Evolutionary conservation across 2,888 invertebrate species (phyloP).

Genomic region (Caenorhabditis panamensis): DNA sequence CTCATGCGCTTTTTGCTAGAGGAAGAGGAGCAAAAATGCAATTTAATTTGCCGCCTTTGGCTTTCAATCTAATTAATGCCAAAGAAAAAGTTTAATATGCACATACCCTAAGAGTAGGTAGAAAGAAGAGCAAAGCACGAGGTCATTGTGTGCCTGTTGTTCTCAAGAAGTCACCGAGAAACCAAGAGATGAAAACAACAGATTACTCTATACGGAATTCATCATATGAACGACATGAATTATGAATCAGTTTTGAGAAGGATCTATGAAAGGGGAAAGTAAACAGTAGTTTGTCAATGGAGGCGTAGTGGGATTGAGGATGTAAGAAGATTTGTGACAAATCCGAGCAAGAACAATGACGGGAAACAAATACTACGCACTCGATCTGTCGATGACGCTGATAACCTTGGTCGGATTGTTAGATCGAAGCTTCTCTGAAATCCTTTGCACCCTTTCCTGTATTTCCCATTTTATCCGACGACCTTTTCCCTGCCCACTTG

Average conservation of each 20-base stretch:
- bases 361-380: neutral
- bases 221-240: slow-evolving; percentile 19
- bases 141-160: slow-evolving; percentile 14
- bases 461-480: neutral
- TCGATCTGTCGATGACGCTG: neutral
- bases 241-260: slow-evolving; percentile 15
- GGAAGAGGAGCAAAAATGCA: slow-evolving; percentile 16
- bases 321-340: slow-evolving; percentile 9
- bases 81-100: slow-evolving; percentile 30
- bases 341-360: slow-evolving; percentile 1
- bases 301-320: neutral
- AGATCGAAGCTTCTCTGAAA: neutral
- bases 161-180: slow-evolving; percentile 13
- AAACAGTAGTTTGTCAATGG: slow-evolving; percentile 12
- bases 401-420: neutral
- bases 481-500: neutral
- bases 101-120: slow-evolving; percentile 10
- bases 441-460: neutral
- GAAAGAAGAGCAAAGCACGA: slow-evolving; percentile 28
- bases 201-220: slow-evolving; percentile 1
- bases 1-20: slow-evolving; percentile 15
- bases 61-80: slow-evolving; percentile 41
- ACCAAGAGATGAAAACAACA: neutral
- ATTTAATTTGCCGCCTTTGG: slow-evolving; percentile 10
- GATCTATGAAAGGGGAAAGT: slow-evolving; percentile 29